A percentile compares a stretch with the other conserved stretches of the same genome.
Conservation (phyloP, 2,113 vertebrate species). For the Capreolus pygargus region DNA sequence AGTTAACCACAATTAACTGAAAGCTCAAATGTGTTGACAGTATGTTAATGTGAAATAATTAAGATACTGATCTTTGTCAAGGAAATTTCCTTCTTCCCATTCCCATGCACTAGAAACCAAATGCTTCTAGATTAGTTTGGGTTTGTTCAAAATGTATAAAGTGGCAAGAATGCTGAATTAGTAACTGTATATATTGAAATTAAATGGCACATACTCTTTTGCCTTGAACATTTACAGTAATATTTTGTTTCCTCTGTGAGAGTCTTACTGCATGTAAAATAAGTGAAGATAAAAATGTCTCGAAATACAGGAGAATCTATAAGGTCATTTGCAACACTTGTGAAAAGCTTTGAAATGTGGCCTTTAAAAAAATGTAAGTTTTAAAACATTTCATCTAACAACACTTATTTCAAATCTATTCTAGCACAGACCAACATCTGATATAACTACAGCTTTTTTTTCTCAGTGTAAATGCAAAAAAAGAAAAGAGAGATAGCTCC, state of each 20-base stretch:
- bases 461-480: neutral
- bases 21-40: neutral
- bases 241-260: slow-evolving; percentile 9
- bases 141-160: neutral
- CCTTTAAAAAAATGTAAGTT: neutral
- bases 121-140: neutral
- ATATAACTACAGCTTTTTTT: slow-evolving; percentile 15
- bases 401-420: neutral
- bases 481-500: neutral
- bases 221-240: neutral
- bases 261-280: neutral
- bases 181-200: neutral
- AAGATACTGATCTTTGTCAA: neutral
- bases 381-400: neutral
- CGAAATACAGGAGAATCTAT: neutral
- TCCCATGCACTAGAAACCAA: neutral
- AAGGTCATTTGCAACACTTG: neutral
- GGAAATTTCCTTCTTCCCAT: neutral
- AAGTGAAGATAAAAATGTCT: slow-evolving; percentile 34
- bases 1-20: slow-evolving; percentile 13
- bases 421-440: neutral
- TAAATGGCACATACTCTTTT: neutral
- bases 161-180: neutral
- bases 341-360: slow-evolving; percentile 34
- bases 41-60: neutral